These are phyloP conservation scores for Hemicentrotus pulcherrimus DNA, from an alignment of 35 echinoderm and acorn worm genomes.

Conservation along the genomic window DNA sequence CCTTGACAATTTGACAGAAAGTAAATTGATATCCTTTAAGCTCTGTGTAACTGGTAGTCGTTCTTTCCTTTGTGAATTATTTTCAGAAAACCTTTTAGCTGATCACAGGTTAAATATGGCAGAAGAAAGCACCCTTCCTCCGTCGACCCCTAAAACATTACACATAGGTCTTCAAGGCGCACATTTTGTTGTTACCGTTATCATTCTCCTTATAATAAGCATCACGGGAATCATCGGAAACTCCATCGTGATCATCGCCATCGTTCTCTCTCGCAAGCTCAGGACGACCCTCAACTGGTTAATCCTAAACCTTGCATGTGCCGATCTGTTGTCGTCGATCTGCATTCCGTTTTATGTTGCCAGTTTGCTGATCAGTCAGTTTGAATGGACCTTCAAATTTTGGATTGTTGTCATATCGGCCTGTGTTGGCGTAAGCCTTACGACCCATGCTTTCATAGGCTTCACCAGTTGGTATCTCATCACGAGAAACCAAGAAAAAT, in stretches of 20 bases:
- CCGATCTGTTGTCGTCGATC: constrained; percentile 71
- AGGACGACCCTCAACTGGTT: constrained; percentile 81
- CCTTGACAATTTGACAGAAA: too few species aligned
- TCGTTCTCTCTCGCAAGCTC: constrained; percentile 69
- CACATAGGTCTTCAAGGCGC: too few species aligned
- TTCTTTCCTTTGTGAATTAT: too few species aligned
- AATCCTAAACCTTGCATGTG: constrained; percentile 80
- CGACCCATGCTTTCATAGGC: neutral
- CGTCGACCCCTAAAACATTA: too few species aligned
- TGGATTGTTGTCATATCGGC: neutral
- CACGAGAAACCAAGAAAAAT: neutral
- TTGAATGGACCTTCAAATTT: neutral
- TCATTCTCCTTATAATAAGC: constrained; percentile 48
- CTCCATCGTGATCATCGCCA: constrained; percentile 75
- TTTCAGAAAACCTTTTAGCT: too few species aligned
- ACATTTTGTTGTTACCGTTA: neutral
- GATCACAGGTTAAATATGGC: too few species aligned
- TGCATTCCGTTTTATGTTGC: neutral
- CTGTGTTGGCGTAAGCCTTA: neutral
- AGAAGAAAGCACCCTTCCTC: too few species aligned
- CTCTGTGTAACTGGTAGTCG: too few species aligned
- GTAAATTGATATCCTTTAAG: too few species aligned
- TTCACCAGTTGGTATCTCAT: neutral
- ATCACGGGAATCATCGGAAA: constrained; percentile 79
- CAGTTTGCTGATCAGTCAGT: too few species aligned